Percentiles rank a stretch among this genome's conserved stretches.
Conservation (phyloP, 1,140 invertebrate species). For the Drosophila melanica region DNA sequence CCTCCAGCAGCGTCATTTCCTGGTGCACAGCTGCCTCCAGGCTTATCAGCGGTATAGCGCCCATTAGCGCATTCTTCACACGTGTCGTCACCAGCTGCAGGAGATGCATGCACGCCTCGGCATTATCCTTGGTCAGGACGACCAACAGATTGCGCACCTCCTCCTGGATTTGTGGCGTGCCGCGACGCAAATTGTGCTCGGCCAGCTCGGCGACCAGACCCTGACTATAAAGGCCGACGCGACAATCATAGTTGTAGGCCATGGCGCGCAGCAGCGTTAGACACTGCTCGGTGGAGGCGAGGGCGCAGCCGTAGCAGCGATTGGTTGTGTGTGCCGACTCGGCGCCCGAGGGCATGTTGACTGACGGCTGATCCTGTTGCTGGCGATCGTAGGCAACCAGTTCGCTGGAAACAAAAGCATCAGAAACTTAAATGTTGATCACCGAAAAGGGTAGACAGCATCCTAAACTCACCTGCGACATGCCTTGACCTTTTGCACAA, state of each 20-base stretch:
- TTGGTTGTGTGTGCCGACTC: conserved; percentile 80
- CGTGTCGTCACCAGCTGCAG: conserved; percentile 92
- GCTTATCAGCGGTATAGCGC: conserved; percentile 86
- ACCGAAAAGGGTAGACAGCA: not conserved
- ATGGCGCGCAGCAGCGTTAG: conserved; percentile 96
- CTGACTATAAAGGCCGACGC: conserved; percentile 92
- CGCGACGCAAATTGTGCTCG: conserved; percentile 94
- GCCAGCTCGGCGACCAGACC: conserved; percentile 95
- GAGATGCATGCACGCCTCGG: conserved; percentile 93
- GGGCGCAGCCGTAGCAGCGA: conserved; percentile 93
- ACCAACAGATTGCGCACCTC: conserved; percentile 95
- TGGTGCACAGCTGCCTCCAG: conserved; percentile 91
- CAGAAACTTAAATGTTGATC: not conserved
- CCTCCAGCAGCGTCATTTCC: conserved; percentile 94
- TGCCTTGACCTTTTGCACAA: conserved; percentile 95
- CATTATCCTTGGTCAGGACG: conserved; percentile 95
- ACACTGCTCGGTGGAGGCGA: conserved; percentile 96
- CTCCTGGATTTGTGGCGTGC: conserved; percentile 91
- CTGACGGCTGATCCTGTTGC: conserved; percentile 86
- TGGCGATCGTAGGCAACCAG: conserved; percentile 96
- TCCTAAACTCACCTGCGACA: conserved; percentile 86
- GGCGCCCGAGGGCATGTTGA: conserved; percentile 11
- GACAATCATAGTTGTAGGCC: conserved; percentile 91
- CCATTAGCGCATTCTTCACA: conserved; percentile 90
- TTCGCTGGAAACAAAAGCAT: conserved; percentile 86